phyloP scores from a whole-genome alignment of 2,797 vertebrate genomes.

The Okamejei kenojei region DNA sequence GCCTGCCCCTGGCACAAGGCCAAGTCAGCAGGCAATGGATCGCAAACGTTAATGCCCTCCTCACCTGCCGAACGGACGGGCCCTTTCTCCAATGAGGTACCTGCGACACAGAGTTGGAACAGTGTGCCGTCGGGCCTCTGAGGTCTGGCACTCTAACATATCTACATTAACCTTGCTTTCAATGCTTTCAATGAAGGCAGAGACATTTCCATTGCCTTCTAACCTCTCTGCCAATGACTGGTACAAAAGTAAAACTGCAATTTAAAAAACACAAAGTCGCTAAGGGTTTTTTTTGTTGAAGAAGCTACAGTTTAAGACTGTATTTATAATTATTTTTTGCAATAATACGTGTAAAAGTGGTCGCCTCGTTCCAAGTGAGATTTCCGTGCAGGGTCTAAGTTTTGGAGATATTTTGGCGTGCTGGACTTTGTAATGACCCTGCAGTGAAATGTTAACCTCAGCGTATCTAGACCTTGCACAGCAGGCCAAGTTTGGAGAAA shows the following conservation, averaged over 20 bases:
- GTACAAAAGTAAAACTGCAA: constrained; percentile 10
- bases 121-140: neutral
- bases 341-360: neutral
- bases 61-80: neutral
- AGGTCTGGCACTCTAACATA: neutral
- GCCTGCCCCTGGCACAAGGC: neutral
- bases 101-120: too few relatives aligned
- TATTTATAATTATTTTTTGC: neutral
- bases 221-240: neutral
- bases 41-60: neutral
- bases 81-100: neutral
- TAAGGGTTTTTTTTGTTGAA: neutral
- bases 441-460: neutral
- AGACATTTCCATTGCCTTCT: neutral
- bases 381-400: neutral
- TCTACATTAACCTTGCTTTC: neutral
- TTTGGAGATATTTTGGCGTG: neutral
- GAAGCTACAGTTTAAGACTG: constrained; percentile 14
- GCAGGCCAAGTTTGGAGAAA: neutral
- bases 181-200: neutral
- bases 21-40: neutral
- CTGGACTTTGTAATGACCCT: neutral
- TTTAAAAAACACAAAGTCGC: constrained; percentile 5
- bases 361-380: neutral
- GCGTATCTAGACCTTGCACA: constrained; percentile 7